Percentiles rank a stretch among this genome's conserved stretches.
phyloP scores from a whole-genome alignment of 1,140 invertebrate genomes.

The Pantala flavescens region DNA sequence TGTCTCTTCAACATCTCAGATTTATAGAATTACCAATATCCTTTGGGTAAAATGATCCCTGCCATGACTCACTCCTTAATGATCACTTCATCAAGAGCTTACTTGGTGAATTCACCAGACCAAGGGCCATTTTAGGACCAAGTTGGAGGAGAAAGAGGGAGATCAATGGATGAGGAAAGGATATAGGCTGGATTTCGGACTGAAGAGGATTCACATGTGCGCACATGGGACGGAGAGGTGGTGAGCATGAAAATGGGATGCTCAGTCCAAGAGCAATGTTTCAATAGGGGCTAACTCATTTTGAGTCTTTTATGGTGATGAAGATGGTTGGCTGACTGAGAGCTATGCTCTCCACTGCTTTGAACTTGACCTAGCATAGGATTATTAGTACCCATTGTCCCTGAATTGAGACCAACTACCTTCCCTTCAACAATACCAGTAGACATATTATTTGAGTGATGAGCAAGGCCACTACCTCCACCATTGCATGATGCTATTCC shows the following conservation, averaged over 20 bases:
- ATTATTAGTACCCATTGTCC: neutral
- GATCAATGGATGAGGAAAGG: neutral
- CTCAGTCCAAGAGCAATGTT: neutral
- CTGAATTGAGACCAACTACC: neutral
- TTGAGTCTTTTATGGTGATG: neutral
- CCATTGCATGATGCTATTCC: neutral
- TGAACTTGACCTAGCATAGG: neutral
- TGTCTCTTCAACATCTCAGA: neutral
- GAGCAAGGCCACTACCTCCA: neutral
- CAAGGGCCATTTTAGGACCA: neutral
- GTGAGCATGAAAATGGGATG: neutral
- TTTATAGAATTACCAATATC: neutral
- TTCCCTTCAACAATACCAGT: neutral
- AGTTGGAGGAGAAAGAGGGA: neutral
- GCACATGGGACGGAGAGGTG: neutral
- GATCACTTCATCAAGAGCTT: neutral
- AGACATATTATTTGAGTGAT: neutral
- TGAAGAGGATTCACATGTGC: neutral
- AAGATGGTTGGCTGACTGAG: neutral
- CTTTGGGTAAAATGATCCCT: neutral
- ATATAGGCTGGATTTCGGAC: neutral
- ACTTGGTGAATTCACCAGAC: neutral
- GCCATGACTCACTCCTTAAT: neutral
- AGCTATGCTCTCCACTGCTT: neutral
- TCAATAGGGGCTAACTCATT: neutral